Evolutionary conservation across 2,888 invertebrate genomes (phyloP), one percentile per base, ranked within the genome.

Genomic region (Ochropleura plecta): DNA sequence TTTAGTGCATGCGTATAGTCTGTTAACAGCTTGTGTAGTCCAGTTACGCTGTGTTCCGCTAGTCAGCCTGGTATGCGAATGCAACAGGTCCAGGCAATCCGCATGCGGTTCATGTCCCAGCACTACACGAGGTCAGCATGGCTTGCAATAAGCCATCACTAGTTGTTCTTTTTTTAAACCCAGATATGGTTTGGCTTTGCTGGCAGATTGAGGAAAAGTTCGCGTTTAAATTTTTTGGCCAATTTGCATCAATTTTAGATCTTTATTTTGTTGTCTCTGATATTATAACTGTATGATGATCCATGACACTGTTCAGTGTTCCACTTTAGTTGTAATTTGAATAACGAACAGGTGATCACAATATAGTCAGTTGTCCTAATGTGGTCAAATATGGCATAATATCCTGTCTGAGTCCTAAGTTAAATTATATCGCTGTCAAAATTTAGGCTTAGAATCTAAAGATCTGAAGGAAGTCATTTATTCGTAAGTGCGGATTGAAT

Each of bases 1-100:
- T 77, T 82, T 76, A 65, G 70, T 78, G 69, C 81, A 78, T 73
- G 53, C 66, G 55, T 76, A 73, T 68, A 68, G 67, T 72, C 74
- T 84, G 83, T 78, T 72, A 76, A 70, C 75, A 80, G 77, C 80
- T 83, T 87, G 87, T 82, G 83, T 80, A 88, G 90, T 91, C 93
- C 93, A 92, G 94, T 94, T 94, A 93, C 86, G 59, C 77, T 79
- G 73, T 88, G 93, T 93, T 91, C 94, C 94, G 94, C 95, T 95
- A 94, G 88, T 80, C 92, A 92, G 86, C 92, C 93, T 92, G 91
- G 93, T 92, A 93, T 92, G 90, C 88, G 86, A 86, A 48, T 89
- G 90, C 91, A 90, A 92, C 90, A 91, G 91, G 90, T 87, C 88
- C 84, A 78, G 77, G 78, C 78, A 73, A 87, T 93, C 90, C 89